Evolutionary conservation across 2,888 invertebrate genomes (phyloP).

Genomic region (Geotrupes spiniger): DNA sequence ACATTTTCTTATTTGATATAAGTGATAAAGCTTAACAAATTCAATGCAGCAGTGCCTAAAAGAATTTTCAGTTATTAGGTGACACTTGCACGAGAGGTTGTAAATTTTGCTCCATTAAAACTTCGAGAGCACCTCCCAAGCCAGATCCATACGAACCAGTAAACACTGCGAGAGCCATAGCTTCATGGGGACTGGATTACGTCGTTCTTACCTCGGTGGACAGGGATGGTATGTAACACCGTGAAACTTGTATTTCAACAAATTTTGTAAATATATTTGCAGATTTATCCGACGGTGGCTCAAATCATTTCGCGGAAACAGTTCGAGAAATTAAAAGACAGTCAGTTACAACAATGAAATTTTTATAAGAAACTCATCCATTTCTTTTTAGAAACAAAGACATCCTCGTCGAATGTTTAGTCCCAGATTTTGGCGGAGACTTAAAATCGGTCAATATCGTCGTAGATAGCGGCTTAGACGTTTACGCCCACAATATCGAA

Average conservation of each 20-base stretch:
- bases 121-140: constrained; percentile 83
- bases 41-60: too few relatives aligned
- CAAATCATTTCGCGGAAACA: constrained; percentile 90
- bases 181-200: constrained; percentile 94
- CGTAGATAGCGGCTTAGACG: constrained; percentile 83
- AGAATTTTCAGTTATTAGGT: constrained; percentile 76
- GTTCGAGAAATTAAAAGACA: constrained; percentile 79
- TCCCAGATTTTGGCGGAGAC: constrained; percentile 93
- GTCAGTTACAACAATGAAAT: constrained; percentile 50
- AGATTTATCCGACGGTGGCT: constrained; percentile 94
- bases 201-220: constrained; percentile 98
- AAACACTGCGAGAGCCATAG: constrained; percentile 90
- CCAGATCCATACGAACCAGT: constrained; percentile 86
- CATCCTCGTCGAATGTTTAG: constrained; percentile 93
- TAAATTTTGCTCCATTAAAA: constrained; percentile 98
- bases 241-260: background rate
- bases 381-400: constrained; percentile 62
- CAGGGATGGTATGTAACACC: constrained; percentile 87
- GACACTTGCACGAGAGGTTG: constrained; percentile 98
- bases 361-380: constrained; percentile 6
- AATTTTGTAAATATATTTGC: constrained; percentile 32
- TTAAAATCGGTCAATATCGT: constrained; percentile 70
- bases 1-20: too few relatives aligned
- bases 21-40: too few relatives aligned
- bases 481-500: constrained; percentile 98